These are phyloP conservation scores for Xiphydria camelus DNA, from an alignment of 2,888 invertebrate species.

Conservation along the genomic window DNA sequence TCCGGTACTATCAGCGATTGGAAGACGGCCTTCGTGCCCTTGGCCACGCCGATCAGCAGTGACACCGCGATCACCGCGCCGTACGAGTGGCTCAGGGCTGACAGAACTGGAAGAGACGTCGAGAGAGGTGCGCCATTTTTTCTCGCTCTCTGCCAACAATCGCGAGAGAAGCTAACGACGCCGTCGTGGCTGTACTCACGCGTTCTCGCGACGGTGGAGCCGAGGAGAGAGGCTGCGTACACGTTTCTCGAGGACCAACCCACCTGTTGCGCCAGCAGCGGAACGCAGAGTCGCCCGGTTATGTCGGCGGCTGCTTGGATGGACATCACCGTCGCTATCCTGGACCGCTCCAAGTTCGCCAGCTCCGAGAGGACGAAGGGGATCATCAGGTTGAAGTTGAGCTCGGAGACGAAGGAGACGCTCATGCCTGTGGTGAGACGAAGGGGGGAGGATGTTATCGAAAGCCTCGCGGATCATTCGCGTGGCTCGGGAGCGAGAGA, in stretches of 20 bases:
- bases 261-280: slow-evolving; percentile 47
- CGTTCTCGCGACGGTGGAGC: slow-evolving; percentile 52
- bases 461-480: no score
- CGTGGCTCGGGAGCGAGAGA: no score
- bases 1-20: slow-evolving; percentile 55
- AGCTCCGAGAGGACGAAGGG: slow-evolving; percentile 57
- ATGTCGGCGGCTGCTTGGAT: slow-evolving; percentile 55
- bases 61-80: slow-evolving; percentile 35
- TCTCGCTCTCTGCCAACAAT: no score
- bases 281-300: slow-evolving; percentile 52
- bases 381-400: slow-evolving; percentile 58
- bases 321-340: slow-evolving; percentile 53
- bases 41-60: slow-evolving; percentile 49
- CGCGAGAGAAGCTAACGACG: no score
- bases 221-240: slow-evolving; percentile 50
- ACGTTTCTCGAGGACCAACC: slow-evolving; percentile 50
- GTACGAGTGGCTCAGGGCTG: slow-evolving; percentile 33
- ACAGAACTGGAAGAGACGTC: slow-evolving; percentile 43
- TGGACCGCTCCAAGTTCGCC: slow-evolving; percentile 42
- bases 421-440: slow-evolving; percentile 57
- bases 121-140: no score
- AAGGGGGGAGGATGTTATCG: no score
- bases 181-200: slow-evolving; percentile 50
- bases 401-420: slow-evolving; percentile 59
- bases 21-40: slow-evolving; percentile 55